phyloP scores from a whole-genome alignment of 1,140 invertebrate species.

The Pteromalus puparum region DNA sequence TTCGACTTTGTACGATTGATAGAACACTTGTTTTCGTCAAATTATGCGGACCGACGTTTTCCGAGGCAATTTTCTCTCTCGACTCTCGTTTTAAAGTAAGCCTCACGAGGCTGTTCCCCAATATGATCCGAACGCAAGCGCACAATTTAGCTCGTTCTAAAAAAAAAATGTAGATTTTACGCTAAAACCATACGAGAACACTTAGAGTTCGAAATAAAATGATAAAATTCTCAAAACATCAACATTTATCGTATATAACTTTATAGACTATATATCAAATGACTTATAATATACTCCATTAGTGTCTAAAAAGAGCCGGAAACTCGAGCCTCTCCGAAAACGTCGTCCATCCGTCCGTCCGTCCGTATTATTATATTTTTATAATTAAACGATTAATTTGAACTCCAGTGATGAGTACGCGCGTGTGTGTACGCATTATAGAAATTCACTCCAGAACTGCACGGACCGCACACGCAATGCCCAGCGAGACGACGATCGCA shows the following conservation, averaged over 20 bases:
- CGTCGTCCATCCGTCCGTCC: neutral
- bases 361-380: no score
- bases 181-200: conserved; percentile 45
- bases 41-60: conserved; percentile 27
- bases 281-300: conserved; percentile 50
- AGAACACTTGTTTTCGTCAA: conserved; percentile 28
- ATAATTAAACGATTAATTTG: neutral
- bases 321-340: conserved; percentile 26
- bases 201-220: conserved; percentile 46
- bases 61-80: conserved; percentile 10
- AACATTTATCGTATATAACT: conserved; percentile 54
- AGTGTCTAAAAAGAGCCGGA: conserved; percentile 37
- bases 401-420: neutral
- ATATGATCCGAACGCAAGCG: conserved; percentile 31
- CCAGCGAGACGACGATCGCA: neutral
- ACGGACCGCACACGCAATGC: neutral
- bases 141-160: conserved; percentile 19
- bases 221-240: conserved; percentile 55
- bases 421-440: neutral
- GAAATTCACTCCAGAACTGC: conserved; percentile 19
- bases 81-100: conserved; percentile 15
- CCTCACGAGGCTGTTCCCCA: conserved; percentile 20
- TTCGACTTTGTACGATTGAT: conserved; percentile 44
- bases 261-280: conserved; percentile 55
- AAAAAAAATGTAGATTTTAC: conserved; percentile 23